Base-by-base conservation (phyloP, 2,888 invertebrate species). In the Lapara coniferarum region DNA sequence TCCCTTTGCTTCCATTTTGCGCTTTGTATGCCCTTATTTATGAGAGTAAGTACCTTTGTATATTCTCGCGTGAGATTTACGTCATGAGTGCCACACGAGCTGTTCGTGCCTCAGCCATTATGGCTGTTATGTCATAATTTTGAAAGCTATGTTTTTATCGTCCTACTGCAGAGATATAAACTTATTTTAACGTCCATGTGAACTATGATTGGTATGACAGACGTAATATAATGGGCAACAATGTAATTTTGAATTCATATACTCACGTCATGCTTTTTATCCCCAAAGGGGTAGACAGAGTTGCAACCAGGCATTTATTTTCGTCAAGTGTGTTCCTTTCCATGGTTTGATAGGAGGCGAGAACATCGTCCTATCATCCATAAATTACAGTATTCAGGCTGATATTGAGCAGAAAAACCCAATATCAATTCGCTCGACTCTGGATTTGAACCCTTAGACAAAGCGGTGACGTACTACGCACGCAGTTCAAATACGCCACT, bases 1-100 rank as follows among this genome's bases (percentile, higher is more conserved):
- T 77, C 78, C 77, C 73, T 78, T 78, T 76, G 73, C 77, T 79
- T 82, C 77, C 77, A 78, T 63, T 82, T 81, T 78, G 76, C 77
- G 78, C 79, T 81, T 83, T 85, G 77, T 83, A 78, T 77, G 77
- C 75, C 77, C 75, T 81, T 84, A 83, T 86, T 85, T 85, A 84
- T 79, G 79, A 78, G 77, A 71, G 74, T 76, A 80, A 71, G 74
- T 76, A 80, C 80, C 77, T 79, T 77, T 80, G 77, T 81, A 78
- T 78, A 79, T 78, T 81, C 74, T 79, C 73, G 71, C 75, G 71
- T 72, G 69, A 77, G 76, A 78, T 81, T 78, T 77, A 79, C 77
- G 80, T 78, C 73, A 75, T 73, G 74, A 77, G 71, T 71, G 52
- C 57, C 67, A 69, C 57, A 37, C 63, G 58, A 55, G 66, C 19